phyloP scores from a whole-genome alignment of 1,140 invertebrate genomes.

The Plodia interpunctella region DNA sequence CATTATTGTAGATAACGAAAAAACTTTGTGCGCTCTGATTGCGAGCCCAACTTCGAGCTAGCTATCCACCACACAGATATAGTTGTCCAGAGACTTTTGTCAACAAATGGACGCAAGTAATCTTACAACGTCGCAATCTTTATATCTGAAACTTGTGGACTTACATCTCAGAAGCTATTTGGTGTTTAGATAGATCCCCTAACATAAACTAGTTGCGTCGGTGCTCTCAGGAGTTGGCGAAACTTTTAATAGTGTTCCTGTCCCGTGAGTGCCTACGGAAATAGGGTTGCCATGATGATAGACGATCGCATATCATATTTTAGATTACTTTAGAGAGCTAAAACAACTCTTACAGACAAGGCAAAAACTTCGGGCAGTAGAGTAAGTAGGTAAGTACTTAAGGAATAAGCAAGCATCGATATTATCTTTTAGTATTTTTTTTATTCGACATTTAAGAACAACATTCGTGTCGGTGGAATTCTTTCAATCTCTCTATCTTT shows the following conservation, averaged over 20 bases:
- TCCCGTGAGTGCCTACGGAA: conserved; percentile 38
- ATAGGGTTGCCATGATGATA: conserved; percentile 14
- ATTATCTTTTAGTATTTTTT: too few species aligned
- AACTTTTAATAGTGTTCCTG: conserved; percentile 70
- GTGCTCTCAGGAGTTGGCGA: conserved; percentile 45
- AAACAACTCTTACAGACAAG: too few species aligned
- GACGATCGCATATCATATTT: background rate
- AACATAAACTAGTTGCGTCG: conserved; percentile 55
- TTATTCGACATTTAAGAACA: too few species aligned
- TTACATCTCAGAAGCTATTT: conserved; percentile 15
- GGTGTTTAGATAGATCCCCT: conserved; percentile 25
- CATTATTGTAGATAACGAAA: too few species aligned
- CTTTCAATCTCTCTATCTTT: too few species aligned
- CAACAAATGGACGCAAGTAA: background rate
- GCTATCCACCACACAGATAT: too few species aligned
- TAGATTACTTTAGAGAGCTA: background rate
- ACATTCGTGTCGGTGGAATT: too few species aligned
- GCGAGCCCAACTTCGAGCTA: too few species aligned
- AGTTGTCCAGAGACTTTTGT: background rate
- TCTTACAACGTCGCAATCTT: conserved; percentile 10
- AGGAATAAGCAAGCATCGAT: too few species aligned
- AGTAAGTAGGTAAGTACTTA: too few species aligned
- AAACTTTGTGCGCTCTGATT: too few species aligned
- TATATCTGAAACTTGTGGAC: conserved; percentile 8
- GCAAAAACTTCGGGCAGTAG: too few species aligned